These are phyloP conservation scores for Lates calcarifer DNA, from an alignment of 2,113 vertebrate genomes.

Conservation along the genomic window DNA sequence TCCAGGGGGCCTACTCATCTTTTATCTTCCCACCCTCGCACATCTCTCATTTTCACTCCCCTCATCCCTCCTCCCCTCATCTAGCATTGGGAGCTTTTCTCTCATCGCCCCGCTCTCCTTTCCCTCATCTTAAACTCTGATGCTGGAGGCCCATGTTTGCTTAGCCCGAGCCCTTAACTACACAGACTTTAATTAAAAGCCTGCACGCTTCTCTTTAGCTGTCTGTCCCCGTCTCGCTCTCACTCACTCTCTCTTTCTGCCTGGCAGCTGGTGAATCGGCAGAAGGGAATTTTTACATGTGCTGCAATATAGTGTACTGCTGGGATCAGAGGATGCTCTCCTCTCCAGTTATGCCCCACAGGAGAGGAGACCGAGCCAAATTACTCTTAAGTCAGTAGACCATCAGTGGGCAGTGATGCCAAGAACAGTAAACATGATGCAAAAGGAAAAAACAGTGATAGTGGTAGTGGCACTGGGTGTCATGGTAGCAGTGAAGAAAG, in stretches of 20 bases:
- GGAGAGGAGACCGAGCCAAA: neutral
- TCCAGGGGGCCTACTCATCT: conserved; percentile 40
- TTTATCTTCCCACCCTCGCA: conserved; percentile 43
- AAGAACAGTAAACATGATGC: conserved; percentile 11
- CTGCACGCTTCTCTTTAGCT: conserved; percentile 58
- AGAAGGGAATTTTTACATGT: conserved; percentile 25
- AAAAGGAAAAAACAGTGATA: neutral
- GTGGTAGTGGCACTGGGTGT: neutral
- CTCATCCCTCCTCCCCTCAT: neutral
- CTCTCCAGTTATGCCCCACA: neutral
- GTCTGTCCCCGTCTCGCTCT: conserved; percentile 33
- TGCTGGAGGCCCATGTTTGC: conserved; percentile 78
- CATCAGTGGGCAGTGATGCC: neutral
- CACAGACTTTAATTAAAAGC: conserved; percentile 82
- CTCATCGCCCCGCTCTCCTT: conserved; percentile 41
- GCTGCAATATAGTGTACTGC: neutral
- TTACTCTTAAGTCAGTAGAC: neutral
- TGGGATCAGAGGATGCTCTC: neutral
- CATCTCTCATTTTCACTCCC: conserved; percentile 39
- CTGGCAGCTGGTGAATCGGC: conserved; percentile 60
- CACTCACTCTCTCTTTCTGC: conserved; percentile 3
- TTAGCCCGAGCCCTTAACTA: conserved; percentile 71
- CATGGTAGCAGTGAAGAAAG: neutral
- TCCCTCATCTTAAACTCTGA: conserved; percentile 67
- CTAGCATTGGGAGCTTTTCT: conserved; percentile 22